Evolutionary conservation across 2,113 vertebrate species (phyloP).

Genomic region (Rhinolophus ferrumequinum): DNA sequence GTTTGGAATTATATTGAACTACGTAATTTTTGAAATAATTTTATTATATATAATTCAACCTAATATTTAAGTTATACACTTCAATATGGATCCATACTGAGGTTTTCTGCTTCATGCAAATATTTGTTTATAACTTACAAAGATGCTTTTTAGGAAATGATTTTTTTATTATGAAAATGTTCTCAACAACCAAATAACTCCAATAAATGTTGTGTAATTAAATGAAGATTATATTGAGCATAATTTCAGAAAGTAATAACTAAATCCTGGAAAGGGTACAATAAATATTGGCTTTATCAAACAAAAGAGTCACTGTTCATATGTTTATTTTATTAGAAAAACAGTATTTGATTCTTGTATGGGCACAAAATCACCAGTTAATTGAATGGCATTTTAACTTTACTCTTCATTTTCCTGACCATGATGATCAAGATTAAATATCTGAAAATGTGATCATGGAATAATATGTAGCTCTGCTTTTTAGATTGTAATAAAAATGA

Average conservation of each 20-base stretch:
- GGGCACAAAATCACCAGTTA: background rate
- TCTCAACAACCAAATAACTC: background rate
- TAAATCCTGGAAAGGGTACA: background rate
- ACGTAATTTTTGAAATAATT: background rate
- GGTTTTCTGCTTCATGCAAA: background rate
- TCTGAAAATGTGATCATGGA: background rate
- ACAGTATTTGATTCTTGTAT: background rate
- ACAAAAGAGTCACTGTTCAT: background rate
- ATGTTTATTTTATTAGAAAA: background rate
- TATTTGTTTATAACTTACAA: background rate
- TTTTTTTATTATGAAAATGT: background rate
- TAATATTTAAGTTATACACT: background rate
- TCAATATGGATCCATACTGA: background rate
- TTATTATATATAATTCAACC: background rate
- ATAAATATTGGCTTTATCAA: background rate
- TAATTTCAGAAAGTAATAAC: background rate
- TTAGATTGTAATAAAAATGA: background rate
- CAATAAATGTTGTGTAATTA: background rate
- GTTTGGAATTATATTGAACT: background rate
- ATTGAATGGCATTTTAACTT: background rate
- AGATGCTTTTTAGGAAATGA: background rate
- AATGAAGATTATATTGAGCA: background rate
- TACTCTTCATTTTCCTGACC: background rate
- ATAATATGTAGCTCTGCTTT: background rate
- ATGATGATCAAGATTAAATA: background rate